A percentile compares a stretch with the other conserved stretches of the same genome.
Evolutionary conservation across 2,797 vertebrate genomes (phyloP).

Genomic region (Perodicticus potto): DNA sequence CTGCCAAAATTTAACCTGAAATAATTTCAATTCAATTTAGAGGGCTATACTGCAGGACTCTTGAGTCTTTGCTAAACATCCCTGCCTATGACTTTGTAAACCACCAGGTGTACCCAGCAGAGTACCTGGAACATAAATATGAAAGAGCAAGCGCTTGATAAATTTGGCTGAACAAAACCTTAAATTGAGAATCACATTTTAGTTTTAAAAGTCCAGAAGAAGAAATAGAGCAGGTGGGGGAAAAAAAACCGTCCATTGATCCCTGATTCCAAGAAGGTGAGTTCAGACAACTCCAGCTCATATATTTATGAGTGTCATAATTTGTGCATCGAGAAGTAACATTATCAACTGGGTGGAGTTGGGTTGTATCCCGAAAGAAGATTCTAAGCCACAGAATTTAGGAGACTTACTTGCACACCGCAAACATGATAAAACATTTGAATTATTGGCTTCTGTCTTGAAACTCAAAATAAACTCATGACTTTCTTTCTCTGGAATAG

Average conservation of each 20-base stretch:
- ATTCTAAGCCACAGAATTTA: neutral
- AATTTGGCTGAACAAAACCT: neutral
- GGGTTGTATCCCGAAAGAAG: neutral
- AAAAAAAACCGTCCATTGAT: neutral
- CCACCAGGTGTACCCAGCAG: no score
- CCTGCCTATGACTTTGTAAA: neutral
- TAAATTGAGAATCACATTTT: neutral
- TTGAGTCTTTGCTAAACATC: neutral
- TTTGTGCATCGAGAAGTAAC: constrained; percentile 1
- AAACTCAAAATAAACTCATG: constrained; percentile 43
- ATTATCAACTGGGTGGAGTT: neutral
- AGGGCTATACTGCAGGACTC: neutral
- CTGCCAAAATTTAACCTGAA: constrained; percentile 23
- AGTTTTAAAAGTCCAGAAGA: neutral
- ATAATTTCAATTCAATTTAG: neutral
- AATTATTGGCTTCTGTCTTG: neutral
- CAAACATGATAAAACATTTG: neutral
- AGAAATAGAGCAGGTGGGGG: neutral
- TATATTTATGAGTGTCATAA: neutral
- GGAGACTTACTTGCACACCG: neutral
- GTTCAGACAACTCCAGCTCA: neutral
- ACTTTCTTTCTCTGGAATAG: neutral
- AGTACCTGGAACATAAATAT: neutral
- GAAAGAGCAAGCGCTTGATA: neutral
- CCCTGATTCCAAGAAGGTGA: neutral